phyloP scores from a whole-genome alignment of 2,888 invertebrate species.

The Maniola hyperantus region DNA sequence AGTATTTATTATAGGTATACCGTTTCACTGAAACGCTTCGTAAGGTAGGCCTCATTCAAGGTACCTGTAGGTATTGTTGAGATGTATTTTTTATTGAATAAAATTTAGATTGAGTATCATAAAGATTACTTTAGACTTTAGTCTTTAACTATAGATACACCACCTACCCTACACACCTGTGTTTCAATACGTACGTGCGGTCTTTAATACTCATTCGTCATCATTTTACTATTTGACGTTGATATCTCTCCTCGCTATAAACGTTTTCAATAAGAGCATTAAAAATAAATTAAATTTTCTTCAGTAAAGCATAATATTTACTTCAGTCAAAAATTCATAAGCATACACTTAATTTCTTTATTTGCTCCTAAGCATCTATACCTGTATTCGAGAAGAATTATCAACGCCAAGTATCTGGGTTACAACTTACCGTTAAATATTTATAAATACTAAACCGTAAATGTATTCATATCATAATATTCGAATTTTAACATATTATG shows the following conservation, averaged over 20 bases:
- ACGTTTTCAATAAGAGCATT: background rate
- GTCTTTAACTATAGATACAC: too few relatives aligned
- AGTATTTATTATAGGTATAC: too few relatives aligned
- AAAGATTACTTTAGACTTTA: too few relatives aligned
- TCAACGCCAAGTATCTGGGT: background rate
- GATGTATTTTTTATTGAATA: too few relatives aligned
- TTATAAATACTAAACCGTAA: background rate
- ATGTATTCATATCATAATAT: slow-evolving; percentile 1
- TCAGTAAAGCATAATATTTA: too few relatives aligned
- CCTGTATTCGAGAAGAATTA: slow-evolving; percentile 2
- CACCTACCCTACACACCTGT: background rate
- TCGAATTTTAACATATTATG: background rate
- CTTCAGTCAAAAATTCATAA: too few relatives aligned
- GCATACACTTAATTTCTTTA: too few relatives aligned
- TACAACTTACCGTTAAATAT: background rate
- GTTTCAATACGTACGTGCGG: background rate
- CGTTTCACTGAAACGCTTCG: too few relatives aligned
- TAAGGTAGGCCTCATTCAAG: too few relatives aligned
- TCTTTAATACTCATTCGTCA: slow-evolving; percentile 1
- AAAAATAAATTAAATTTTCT: background rate
- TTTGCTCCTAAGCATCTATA: background rate
- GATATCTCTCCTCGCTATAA: background rate
- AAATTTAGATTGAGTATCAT: too few relatives aligned
- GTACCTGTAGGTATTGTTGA: too few relatives aligned
- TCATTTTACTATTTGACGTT: background rate